Percentiles rank a stretch among this genome's conserved stretches.
Evolutionary conservation across 2,113 vertebrate genomes (phyloP).

Genomic region (Nothocercus julius): DNA sequence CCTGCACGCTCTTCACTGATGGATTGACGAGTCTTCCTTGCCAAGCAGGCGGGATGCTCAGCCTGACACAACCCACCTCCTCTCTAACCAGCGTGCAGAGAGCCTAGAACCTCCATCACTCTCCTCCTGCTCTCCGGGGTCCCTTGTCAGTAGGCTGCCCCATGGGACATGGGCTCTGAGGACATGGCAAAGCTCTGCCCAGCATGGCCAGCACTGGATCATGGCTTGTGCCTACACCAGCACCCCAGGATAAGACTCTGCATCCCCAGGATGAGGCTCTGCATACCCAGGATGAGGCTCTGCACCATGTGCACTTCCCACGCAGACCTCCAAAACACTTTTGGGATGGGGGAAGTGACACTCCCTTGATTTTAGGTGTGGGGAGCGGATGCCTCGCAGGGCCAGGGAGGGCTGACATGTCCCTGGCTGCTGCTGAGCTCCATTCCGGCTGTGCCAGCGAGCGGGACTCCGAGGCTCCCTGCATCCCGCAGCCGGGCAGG

Average conservation of each 20-base stretch:
- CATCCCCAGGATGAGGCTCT: no score
- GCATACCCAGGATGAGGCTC: no score
- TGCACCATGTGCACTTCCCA: accelerated
- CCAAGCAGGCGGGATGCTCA: neutral
- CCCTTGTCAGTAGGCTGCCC: neutral
- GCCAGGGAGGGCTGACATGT: neutral
- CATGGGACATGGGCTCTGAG: neutral
- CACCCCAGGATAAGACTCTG: accelerated
- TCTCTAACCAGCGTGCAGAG: neutral
- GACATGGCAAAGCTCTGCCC: neutral
- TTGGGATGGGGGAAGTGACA: neutral
- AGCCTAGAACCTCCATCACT: neutral
- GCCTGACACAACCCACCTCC: neutral
- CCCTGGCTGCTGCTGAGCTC: neutral
- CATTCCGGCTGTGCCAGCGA: accelerated
- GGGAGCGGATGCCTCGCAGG: neutral
- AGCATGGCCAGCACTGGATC: neutral
- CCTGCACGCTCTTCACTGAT: neutral
- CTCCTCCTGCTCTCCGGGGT: neutral
- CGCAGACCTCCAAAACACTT: no score
- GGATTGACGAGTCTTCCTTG: neutral
- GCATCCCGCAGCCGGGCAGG: neutral
- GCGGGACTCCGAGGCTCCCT: neutral
- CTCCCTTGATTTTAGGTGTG: neutral
- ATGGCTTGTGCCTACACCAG: accelerated